These are phyloP conservation scores for Synanthedon formicaeformis DNA, from an alignment of 2,888 invertebrate genomes.

Conservation along the genomic window DNA sequence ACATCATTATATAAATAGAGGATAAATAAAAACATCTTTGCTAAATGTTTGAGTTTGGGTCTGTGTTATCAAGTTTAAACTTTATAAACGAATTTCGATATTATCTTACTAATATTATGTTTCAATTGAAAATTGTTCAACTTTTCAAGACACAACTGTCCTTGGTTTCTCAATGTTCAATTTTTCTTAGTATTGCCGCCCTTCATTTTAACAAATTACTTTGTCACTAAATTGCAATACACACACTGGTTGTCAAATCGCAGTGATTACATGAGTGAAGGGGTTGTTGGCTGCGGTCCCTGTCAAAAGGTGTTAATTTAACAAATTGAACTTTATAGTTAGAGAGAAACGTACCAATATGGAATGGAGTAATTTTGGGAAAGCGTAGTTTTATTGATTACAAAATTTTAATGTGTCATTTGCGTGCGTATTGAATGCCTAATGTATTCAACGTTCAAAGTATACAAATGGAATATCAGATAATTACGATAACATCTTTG, in stretches of 20 bases:
- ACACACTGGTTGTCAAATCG: conserved; percentile 51
- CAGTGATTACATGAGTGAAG: conserved; percentile 36
- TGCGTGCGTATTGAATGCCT: conserved; percentile 24
- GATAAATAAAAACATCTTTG: no score
- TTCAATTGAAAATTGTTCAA: no score
- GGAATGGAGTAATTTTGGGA: conserved; percentile 1
- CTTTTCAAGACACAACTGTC: no score
- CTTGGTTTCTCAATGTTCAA: no score
- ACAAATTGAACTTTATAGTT: not conserved
- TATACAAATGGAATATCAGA: not conserved
- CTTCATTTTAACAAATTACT: conserved; percentile 38
- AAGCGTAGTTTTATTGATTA: conserved; percentile 32
- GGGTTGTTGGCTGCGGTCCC: conserved; percentile 13
- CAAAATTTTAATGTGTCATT: conserved; percentile 38
- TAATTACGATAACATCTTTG: not conserved
- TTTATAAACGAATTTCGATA: no score
- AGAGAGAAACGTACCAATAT: conserved; percentile 12
- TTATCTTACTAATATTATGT: no score
- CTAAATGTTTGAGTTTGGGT: no score
- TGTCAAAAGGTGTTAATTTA: not conserved
- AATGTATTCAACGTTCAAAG: conserved; percentile 6
- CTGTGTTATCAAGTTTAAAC: no score
- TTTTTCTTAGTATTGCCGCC: no score
- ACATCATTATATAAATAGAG: no score
- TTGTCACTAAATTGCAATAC: conserved; percentile 53